Conservation (phyloP, 1,140 invertebrate genomes). For the Drosophila parabipectinata region DNA sequence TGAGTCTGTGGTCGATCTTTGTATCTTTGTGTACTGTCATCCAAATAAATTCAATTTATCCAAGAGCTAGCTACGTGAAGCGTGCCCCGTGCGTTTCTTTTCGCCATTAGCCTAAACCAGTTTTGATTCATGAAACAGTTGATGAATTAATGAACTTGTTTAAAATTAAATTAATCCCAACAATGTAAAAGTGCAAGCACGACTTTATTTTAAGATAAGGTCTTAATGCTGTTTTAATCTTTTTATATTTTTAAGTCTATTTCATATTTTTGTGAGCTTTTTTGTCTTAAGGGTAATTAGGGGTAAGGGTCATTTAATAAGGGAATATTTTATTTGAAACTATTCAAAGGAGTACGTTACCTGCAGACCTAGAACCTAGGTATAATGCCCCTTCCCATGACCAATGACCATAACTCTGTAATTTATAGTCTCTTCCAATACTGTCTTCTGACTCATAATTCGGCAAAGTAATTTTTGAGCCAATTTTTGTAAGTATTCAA, state of each 20-base stretch:
- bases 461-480: no score
- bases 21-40: slow-evolving; percentile 64
- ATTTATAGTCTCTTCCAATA: no score
- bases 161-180: slow-evolving; percentile 11
- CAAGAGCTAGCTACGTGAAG: slow-evolving; percentile 36
- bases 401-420: no score
- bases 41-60: slow-evolving; percentile 54
- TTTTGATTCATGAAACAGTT: slow-evolving; percentile 17
- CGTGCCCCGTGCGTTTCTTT: slow-evolving; percentile 17
- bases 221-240: not conserved
- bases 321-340: no score
- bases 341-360: no score
- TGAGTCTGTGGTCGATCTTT: slow-evolving; percentile 40
- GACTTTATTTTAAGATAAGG: not conserved
- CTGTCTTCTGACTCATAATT: no score
- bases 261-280: no score
- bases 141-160: slow-evolving; percentile 12
- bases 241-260: not conserved
- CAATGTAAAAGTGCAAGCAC: not conserved
- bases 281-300: no score
- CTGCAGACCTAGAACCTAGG: no score
- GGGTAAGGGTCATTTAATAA: no score
- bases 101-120: slow-evolving; percentile 9
- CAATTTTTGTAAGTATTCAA: no score
- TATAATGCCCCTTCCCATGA: no score